Evolutionary conservation across 53 echinoderm and acorn worm genomes (phyloP), one percentile per base, ranked within the genome.

Genomic region (Zoroaster sp.): DNA sequence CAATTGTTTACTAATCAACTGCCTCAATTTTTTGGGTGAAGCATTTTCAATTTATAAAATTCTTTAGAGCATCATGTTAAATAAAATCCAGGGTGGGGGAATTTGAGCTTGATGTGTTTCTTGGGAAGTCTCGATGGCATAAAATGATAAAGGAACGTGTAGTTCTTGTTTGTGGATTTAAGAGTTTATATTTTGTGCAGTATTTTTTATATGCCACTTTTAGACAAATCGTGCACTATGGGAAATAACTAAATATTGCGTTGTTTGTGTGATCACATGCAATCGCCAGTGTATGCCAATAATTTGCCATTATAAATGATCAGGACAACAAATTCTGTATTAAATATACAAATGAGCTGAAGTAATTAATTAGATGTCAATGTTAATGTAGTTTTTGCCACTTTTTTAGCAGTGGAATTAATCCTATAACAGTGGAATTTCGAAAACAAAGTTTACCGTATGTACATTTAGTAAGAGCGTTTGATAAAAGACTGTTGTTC

Each of bases 401-500:
- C 42, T n/a, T 25, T 21, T 59, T 59, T 28, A 28, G 51, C 47
- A 4, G 40, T 28, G 33, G 18, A 34, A 71, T 71, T 20, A 21
- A 23, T 74, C 45, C 47, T 13, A 66, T 11, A 30, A 71, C 20
- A 54, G 40, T 47, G 49, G 34, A 40, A 85, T 71, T 71, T 85
- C 49, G 47, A 35, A 15, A 71, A n/a, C n/a, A 71, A 74, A 85
- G 85, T 85, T 85, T 66, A 85, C 85, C 85, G 85, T 85, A 69
- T 85, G 85, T 85, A 85, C 43, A 85, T 85, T 85, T 85, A 85
- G 85, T 71, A 85, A 71, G 85, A 85, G 70, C 85, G 59, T 85
- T 85, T 85, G 85, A 85, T 85, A 85, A 71, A 85, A 85, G 71
- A 85, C 45, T 85, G 85, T 83, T 83, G 83, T 85, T 85, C 46